These are phyloP conservation scores for Chydorus sphaericus DNA, from an alignment of 2,888 invertebrate species.

Conservation along the genomic window DNA sequence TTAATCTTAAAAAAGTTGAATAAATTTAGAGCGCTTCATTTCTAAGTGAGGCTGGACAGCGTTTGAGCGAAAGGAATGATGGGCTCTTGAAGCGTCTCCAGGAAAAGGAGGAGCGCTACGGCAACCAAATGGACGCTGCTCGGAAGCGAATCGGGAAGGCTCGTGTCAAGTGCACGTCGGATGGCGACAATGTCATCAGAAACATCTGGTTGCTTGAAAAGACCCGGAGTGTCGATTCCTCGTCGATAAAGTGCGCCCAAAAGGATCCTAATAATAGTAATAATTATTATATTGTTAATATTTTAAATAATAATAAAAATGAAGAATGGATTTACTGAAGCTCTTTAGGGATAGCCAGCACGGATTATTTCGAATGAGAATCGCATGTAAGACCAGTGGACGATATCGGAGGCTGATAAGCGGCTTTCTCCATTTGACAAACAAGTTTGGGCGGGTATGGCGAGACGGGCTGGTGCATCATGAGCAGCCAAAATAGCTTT, in stretches of 20 bases:
- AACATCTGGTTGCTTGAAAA: constrained; percentile 72
- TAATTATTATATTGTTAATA: neutral
- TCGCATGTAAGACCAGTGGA: constrained; percentile 4
- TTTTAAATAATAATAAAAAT: neutral
- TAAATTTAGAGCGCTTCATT: constrained; percentile 52
- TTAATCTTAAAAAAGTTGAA: constrained; percentile 67
- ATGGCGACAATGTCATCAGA: constrained; percentile 68
- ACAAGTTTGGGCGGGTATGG: constrained; percentile 1
- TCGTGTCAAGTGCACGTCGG: constrained; percentile 77
- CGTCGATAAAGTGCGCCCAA: constrained; percentile 77
- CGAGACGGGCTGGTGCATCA: constrained; percentile 60
- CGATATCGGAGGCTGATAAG: constrained; percentile 9
- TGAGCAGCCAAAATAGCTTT: constrained; percentile 86
- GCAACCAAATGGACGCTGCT: constrained; percentile 83
- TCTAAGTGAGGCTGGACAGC: constrained; percentile 47
- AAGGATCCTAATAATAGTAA: constrained; percentile 37
- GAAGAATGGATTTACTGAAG: constrained; percentile 38
- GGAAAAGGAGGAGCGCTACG: constrained; percentile 67
- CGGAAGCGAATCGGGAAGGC: constrained; percentile 48
- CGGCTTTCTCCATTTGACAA: constrained; percentile 10
- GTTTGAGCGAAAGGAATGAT: constrained; percentile 74
- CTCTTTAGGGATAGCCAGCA: constrained; percentile 67
- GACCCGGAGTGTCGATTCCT: constrained; percentile 60
- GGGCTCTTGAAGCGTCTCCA: constrained; percentile 81
- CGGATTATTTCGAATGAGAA: constrained; percentile 20